These are phyloP conservation scores for Anagrus nilaparvatae DNA, from an alignment of 1,140 invertebrate species.

Conservation along the genomic window DNA sequence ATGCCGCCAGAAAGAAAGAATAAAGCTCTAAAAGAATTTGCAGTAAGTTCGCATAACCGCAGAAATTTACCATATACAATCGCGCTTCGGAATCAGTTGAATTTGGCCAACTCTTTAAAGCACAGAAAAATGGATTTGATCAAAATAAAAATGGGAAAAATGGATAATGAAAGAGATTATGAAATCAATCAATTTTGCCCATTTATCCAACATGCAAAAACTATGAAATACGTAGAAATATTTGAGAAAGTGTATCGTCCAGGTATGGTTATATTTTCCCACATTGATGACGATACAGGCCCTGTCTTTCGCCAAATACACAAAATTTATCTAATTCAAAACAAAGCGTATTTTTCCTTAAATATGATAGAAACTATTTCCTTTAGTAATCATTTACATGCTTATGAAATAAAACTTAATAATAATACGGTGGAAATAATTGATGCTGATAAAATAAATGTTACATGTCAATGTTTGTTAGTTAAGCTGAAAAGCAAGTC, in stretches of 20 bases:
- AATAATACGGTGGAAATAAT: too few relatives aligned
- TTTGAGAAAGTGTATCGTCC: not conserved
- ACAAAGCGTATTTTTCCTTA: not conserved
- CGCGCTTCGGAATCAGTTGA: constrained; percentile 2
- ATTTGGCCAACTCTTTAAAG: not conserved
- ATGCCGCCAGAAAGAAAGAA: constrained; percentile 17
- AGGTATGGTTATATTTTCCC: not conserved
- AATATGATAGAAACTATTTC: too few relatives aligned
- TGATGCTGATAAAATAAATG: too few relatives aligned
- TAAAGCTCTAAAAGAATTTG: constrained; percentile 13
- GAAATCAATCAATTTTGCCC: not conserved
- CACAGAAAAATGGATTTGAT: not conserved
- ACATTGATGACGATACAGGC: not conserved
- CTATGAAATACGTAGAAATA: not conserved
- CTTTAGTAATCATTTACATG: too few relatives aligned
- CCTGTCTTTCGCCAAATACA: not conserved
- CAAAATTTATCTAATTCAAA: not conserved
- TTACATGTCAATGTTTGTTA: too few relatives aligned
- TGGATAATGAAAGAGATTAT: not conserved
- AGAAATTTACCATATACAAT: constrained; percentile 14
- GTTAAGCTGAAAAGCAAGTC: too few relatives aligned
- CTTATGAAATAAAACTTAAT: too few relatives aligned
- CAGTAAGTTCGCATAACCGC: constrained; percentile 1
- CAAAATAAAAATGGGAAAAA: not conserved
- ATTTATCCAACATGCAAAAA: not conserved